phyloP scores from a whole-genome alignment of 2,888 invertebrate genomes.

The Habroteleia sp. region DNA sequence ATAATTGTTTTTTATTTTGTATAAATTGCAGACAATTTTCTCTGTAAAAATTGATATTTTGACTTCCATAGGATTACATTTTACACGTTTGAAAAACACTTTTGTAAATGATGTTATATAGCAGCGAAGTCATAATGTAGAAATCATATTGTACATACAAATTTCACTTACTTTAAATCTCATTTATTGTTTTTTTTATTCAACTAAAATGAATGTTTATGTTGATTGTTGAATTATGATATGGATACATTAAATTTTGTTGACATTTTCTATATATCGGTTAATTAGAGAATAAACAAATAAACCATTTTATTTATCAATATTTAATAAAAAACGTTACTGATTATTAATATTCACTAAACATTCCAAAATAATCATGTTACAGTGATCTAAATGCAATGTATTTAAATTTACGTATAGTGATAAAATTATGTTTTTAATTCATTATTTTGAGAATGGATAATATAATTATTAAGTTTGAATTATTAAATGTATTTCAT shows the following conservation, averaged over 20 bases:
- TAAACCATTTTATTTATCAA: too few species aligned
- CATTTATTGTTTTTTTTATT: constrained; percentile 17
- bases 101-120: constrained; percentile 54
- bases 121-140: constrained; percentile 7
- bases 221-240: constrained; percentile 21
- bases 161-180: constrained; percentile 16
- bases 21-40: too few species aligned
- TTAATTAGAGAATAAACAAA: neutral
- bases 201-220: constrained; percentile 4
- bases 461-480: constrained; percentile 21
- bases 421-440: constrained; percentile 2
- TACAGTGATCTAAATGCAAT: neutral
- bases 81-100: constrained; percentile 38
- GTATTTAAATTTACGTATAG: neutral
- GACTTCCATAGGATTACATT: constrained; percentile 60
- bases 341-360: neutral
- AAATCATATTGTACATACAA: constrained; percentile 46
- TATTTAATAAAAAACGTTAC: too few species aligned
- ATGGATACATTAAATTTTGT: constrained; percentile 22
- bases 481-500: neutral
- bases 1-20: too few species aligned
- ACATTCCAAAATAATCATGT: constrained; percentile 2
- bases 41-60: constrained; percentile 45
- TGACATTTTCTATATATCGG: neutral
- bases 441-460: neutral